phyloP scores from a whole-genome alignment of 2,113 vertebrate species.

The Leuciscus idus region DNA sequence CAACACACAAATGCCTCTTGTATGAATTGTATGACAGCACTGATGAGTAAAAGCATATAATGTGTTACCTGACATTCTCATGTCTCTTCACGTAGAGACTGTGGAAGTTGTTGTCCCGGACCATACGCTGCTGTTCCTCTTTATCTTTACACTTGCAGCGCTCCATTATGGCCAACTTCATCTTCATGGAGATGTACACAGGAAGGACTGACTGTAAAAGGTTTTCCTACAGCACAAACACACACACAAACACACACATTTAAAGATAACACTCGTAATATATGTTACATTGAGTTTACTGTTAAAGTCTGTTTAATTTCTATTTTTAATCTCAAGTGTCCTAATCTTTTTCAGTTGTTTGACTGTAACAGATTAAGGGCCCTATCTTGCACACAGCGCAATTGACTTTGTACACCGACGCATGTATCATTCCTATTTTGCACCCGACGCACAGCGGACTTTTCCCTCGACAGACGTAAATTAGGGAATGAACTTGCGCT shows the following conservation, averaged over 20 bases:
- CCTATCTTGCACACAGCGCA: too few species aligned
- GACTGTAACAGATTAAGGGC: neutral
- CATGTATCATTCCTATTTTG: too few species aligned
- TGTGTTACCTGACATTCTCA: constrained; percentile 89
- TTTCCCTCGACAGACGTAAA: too few species aligned
- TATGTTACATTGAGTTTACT: neutral
- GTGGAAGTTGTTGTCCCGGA: constrained; percentile 97
- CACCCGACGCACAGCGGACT: too few species aligned
- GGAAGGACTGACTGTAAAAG: constrained; percentile 94
- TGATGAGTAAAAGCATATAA: neutral
- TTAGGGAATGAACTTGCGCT: too few species aligned
- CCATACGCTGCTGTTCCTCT: constrained; percentile 78
- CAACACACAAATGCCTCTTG: neutral
- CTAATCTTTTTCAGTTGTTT: neutral
- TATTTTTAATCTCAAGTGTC: neutral
- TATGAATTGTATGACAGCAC: neutral
- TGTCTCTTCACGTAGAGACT: constrained; percentile 96
- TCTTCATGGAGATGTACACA: constrained; percentile 98
- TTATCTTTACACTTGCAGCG: constrained; percentile 89
- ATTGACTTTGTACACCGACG: too few species aligned
- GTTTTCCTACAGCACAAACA: constrained; percentile 80
- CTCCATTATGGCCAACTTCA: constrained; percentile 97
- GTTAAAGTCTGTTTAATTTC: neutral
- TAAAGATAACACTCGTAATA: neutral
- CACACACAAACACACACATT: neutral